Base-by-base conservation (phyloP, 2,113 vertebrate species). In the Aspidoscelis tigris region DNA sequence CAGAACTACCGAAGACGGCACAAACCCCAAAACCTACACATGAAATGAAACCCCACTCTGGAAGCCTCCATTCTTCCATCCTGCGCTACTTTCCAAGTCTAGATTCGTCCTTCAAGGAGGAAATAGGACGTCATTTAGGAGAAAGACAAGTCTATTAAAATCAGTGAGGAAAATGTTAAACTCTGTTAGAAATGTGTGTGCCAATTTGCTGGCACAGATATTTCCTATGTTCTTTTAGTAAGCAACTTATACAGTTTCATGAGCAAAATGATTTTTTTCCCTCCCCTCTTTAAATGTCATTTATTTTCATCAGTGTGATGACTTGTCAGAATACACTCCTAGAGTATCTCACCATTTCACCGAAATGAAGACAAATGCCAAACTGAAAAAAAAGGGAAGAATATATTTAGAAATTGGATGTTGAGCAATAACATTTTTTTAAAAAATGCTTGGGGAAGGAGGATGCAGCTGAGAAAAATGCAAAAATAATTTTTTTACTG, bases 341-440 rank as follows among this genome's bases (percentile, higher is more conserved):
- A 9, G 65, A 11, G 41, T 80, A 84, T 66, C 41, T 71, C 41
- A 41, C 58, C 9, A 44, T n/a, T 76, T 75, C 81, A 16, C 21
- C n/a, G 26, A 41, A 0, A 41, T 78, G 84, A 85, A 68, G 69
- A 89, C 24, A 87, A 92, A 90, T 58, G 75, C 64, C 72, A 75
- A 12, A 41, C 76, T 43, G 82, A 50, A 6, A 6, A 6, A 50
- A 50, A 50, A 50, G 2, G 39, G 0, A 16, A 88, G 47, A 87
- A 85, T 75, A 82, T 55, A 80, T 86, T 76, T 39, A 81, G 80
- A 87, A 80, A 43, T 76, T 26, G 65, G 64, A 86, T 44, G 3
- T 43, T 58, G 50, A 83, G 44, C 12, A 64, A 0, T 55, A 22
- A 68, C 43, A 71, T 58, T 82, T 20, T 10, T 85, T 50, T 55